Evolutionary conservation across 1,140 invertebrate genomes (phyloP), one percentile per base, ranked within the genome.

Genomic region (Papilio dardanus): DNA sequence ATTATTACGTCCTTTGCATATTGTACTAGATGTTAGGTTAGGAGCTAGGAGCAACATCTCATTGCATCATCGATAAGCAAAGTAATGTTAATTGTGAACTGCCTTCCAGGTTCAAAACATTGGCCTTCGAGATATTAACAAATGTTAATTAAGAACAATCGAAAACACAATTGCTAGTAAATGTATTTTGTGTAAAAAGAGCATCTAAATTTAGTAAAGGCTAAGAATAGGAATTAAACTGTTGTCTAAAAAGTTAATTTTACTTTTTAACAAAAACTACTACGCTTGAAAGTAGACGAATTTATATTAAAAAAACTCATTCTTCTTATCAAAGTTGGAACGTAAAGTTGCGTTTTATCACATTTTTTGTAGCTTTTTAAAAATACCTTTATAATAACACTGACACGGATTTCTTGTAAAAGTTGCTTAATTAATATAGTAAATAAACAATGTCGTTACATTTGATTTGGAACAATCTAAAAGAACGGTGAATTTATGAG

Each of bases 401-500:
- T 54, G 50, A 54, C n/a, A 21, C 21, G 21, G 24, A 28, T 28
- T 58, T 24, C 24, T 58, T 10, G 54, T 24, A 24, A 58, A 58
- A 58, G 21, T 58, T 28, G 54, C 24, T 58, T 58, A 28, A 28
- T 28, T 58, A 28, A 58, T 28, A 58, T 12, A 14, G 21, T 28
- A 3, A 58, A 58, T 58, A 28, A 58, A 58, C 24, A 58, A 14
- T 58, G 21, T 58, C 54, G 28, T 10, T 54, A 21, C n/a, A 54
- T 24, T 28, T 24, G 54, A n/a, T n/a, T n/a, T n/a, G n/a, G n/a
- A 58, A 58, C 21, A 28, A 24, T 24, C 21, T 58, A 24, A 58
- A 58, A 54, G 50, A 54, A 58, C 28, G 54, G 54, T 14, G 10
- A 58, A 58, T 28, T 46, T 19, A 58, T 58, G 54, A 58, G 24